These are phyloP conservation scores for Castor canadensis DNA, from an alignment of 2,113 vertebrate species.

Conservation along the genomic window DNA sequence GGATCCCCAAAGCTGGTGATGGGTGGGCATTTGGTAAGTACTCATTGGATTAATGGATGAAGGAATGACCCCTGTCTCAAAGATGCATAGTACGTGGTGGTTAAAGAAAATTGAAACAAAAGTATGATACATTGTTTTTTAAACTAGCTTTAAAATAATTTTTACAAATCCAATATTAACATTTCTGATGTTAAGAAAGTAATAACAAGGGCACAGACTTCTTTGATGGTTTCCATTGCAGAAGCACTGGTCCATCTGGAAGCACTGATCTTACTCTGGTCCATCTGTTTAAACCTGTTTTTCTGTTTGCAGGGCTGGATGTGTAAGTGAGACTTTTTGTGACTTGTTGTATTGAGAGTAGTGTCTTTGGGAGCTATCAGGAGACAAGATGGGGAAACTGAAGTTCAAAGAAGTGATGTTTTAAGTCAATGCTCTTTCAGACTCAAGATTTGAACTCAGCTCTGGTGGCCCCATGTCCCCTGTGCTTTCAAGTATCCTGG, in stretches of 20 bases:
- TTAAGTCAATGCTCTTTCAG: background rate
- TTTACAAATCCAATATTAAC: background rate
- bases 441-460: background rate
- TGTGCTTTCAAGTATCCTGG: accelerated
- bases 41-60: background rate
- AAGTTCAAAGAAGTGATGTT: background rate
- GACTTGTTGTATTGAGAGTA: accelerated
- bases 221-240: accelerated
- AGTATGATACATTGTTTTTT: no score
- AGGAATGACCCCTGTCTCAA: background rate
- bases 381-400: background rate
- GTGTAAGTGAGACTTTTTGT: accelerated
- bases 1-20: accelerated
- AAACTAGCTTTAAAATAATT: background rate
- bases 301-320: accelerated
- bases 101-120: background rate
- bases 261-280: accelerated
- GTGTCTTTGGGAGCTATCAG: accelerated
- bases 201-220: background rate
- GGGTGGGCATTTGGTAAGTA: no score
- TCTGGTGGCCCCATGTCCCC: accelerated
- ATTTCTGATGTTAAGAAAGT: background rate
- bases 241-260: accelerated
- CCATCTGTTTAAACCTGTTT: accelerated
- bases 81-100: background rate